Evolutionary conservation across 1,140 invertebrate species (phyloP).

Genomic region (Orius insidiosus): DNA sequence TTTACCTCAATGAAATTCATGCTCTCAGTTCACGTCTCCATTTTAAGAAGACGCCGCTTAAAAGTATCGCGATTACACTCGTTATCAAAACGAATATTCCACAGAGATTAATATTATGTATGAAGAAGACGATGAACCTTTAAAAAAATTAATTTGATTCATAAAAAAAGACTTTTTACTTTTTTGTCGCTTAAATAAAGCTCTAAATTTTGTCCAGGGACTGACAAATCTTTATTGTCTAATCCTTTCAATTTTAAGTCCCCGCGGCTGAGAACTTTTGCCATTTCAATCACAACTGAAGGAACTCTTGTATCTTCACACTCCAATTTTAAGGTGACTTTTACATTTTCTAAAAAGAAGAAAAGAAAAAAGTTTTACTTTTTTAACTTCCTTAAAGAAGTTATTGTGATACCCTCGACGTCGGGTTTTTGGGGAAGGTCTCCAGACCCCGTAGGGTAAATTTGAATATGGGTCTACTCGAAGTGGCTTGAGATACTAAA

Average conservation of each 20-base stretch:
- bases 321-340: too few relatives aligned
- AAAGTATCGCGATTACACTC: neutral
- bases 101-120: neutral
- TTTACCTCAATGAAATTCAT: conserved; percentile 6
- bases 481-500: too few relatives aligned
- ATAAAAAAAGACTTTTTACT: neutral
- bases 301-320: too few relatives aligned
- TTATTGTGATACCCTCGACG: too few relatives aligned
- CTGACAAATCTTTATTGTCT: neutral
- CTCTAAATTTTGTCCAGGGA: neutral
- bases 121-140: neutral
- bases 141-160: neutral
- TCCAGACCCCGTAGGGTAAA: too few relatives aligned
- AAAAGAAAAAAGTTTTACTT: too few relatives aligned
- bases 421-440: too few relatives aligned
- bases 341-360: too few relatives aligned
- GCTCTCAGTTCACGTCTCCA: conserved; percentile 6
- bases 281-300: too few relatives aligned
- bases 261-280: neutral
- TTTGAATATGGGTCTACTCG: too few relatives aligned
- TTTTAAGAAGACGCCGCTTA: conserved; percentile 9
- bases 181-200: neutral
- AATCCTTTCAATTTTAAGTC: conserved; percentile 1
- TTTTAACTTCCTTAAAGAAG: too few relatives aligned
- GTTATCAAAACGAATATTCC: conserved; percentile 2